Evolutionary conservation across 2,113 vertebrate species (phyloP).

Genomic region (Ranitomeya imitator): DNA sequence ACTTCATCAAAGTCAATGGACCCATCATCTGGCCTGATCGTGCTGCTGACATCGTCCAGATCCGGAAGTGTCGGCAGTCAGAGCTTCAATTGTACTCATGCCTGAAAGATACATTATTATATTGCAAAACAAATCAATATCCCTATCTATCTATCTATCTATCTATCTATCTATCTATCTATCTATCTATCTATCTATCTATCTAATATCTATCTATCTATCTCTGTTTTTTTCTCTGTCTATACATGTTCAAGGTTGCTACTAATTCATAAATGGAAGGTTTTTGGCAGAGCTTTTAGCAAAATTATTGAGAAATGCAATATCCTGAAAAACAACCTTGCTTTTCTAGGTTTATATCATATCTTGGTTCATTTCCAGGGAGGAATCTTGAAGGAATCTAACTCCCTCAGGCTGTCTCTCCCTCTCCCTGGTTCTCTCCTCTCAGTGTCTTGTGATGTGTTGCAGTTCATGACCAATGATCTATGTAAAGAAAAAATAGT

Average conservation of each 20-base stretch:
- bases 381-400: slow-evolving; percentile 50
- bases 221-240: too few species aligned
- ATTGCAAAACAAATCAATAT: too few species aligned
- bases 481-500: slow-evolving; percentile 30
- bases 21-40: too few species aligned
- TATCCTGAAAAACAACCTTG: slow-evolving; percentile 55
- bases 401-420: slow-evolving; percentile 45
- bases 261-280: slow-evolving; percentile 24
- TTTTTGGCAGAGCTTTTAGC: slow-evolving; percentile 47
- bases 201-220: not conserved
- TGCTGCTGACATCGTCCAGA: too few species aligned
- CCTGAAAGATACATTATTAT: too few species aligned
- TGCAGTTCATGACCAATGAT: slow-evolving; percentile 51
- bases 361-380: slow-evolving; percentile 56
- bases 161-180: too few species aligned
- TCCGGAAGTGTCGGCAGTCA: too few species aligned
- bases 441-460: slow-evolving; percentile 42
- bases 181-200: not conserved
- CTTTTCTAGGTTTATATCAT: slow-evolving; percentile 55
- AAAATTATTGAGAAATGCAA: slow-evolving; percentile 50
- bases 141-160: too few species aligned
- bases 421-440: slow-evolving; percentile 29
- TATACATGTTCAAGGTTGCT: not conserved
- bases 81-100: too few species aligned
- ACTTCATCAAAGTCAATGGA: too few species aligned